A percentile compares a stretch with the other conserved stretches of the same genome.
Evolutionary conservation across 2,888 invertebrate genomes (phyloP).

Genomic region (Trachelus tabidus): DNA sequence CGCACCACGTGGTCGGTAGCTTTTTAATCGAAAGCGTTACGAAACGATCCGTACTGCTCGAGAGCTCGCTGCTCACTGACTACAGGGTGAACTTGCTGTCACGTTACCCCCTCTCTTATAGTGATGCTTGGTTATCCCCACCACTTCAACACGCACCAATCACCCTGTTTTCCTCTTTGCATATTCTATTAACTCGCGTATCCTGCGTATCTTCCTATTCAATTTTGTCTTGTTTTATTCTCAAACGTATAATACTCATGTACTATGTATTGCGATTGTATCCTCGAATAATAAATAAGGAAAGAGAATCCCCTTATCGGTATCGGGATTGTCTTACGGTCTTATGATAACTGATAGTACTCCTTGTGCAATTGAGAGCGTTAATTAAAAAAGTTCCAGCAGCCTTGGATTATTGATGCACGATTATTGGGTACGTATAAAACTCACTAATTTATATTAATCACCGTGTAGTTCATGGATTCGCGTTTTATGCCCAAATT

Average conservation of each 20-base stretch:
- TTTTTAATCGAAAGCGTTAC: slow-evolving; percentile 23
- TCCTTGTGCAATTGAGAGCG: not conserved
- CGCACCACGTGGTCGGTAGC: slow-evolving; percentile 43
- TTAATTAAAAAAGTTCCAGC: not conserved
- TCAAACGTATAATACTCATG: too few species aligned
- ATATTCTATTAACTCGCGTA: not conserved
- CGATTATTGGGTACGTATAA: not conserved
- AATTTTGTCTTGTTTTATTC: not conserved
- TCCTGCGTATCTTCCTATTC: not conserved
- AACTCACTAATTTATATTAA: not conserved
- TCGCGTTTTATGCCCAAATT: not conserved
- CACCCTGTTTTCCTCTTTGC: not conserved
- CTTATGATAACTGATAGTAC: not conserved
- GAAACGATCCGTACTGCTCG: slow-evolving; percentile 33
- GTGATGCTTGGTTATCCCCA: slow-evolving; percentile 19
- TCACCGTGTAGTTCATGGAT: not conserved
- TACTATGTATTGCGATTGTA: not conserved
- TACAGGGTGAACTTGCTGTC: slow-evolving; percentile 11
- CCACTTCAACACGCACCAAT: slow-evolving; percentile 8
- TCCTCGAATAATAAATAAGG: not conserved
- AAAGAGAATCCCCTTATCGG: not conserved
- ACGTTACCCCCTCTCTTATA: not conserved
- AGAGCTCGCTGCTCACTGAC: slow-evolving; percentile 58
- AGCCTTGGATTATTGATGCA: not conserved
- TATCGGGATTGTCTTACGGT: not conserved